Evolutionary conservation across 1,140 invertebrate genomes (phyloP), one percentile per base, ranked within the genome.

Genomic region (Diorhabda sublineata): DNA sequence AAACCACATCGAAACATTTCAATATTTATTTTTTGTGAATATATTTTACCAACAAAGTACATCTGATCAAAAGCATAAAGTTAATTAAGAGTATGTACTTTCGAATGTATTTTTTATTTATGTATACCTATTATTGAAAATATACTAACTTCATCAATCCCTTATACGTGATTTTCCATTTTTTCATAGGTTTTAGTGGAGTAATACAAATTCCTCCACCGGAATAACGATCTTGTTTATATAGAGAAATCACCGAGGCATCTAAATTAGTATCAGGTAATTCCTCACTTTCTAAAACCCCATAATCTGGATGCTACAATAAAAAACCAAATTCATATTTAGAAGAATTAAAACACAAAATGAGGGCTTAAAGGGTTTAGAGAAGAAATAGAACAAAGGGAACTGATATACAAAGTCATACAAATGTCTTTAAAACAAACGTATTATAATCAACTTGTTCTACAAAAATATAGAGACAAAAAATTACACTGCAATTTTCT

Each of bases 201-300:
- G 83, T 83, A 8, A 90, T 82, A 42, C 78, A 80, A n/a, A 91
- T 80, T 0, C 89, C 90, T 73, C 88, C 89, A 5, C 87, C 88
- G 9, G 85, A 85, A 77, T 85, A 91, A 66, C 83, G 79, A 5
- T 85, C 82, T 5, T 84, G 81, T 2, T 82, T 75, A 9, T 80
- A 42, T 6, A 74, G 45, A 5, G 71, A 66, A 5, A 62, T 69
- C 41, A 75, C 66, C 61, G 76, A 85, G 3, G 86, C 87, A 70
- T 85, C 84, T 5, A 91, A 75, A 2, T 84, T 82, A 0, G 89
- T 90, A 72, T 91, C 87, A 0, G 90, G 89, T 60, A 90, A 79
- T 72, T 86, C 86, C 43, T 84, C 84, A 69, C 87, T 85, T 73
- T 87, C 86, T 3, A 92, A 78, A 2, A 90, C 76, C 26, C 89